A percentile compares a stretch with the other conserved stretches of the same genome.
Conservation (phyloP, 1,140 invertebrate species). For the Drosophila mayri region DNA sequence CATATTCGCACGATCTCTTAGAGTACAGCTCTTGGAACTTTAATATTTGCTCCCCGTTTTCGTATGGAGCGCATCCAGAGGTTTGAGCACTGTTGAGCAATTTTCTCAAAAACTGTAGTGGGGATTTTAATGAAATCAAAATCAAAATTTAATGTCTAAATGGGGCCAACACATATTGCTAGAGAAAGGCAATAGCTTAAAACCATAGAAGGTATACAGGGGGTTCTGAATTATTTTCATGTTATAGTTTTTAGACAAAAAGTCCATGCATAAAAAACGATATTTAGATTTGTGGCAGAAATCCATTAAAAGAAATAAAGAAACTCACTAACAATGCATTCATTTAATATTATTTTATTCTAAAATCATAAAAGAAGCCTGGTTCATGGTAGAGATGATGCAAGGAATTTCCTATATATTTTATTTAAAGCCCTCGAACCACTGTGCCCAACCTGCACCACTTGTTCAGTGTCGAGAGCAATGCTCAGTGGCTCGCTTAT, state of each 20-base stretch:
- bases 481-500: constrained; percentile 75
- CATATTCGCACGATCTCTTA: too few species aligned
- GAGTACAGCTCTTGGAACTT: too few species aligned
- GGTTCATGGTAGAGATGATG: rapidly evolving
- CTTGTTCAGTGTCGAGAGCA: constrained; percentile 11
- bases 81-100: too few species aligned
- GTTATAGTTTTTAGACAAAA: neutral
- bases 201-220: neutral
- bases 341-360: neutral
- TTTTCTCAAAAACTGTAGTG: too few species aligned
- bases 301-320: neutral
- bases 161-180: neutral
- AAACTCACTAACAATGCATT: neutral
- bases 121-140: too few species aligned
- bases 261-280: neutral
- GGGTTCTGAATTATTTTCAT: neutral
- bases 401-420: neutral
- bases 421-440: neutral
- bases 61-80: too few species aligned
- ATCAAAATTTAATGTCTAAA: constrained; percentile 6
- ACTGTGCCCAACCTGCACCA: constrained; percentile 1
- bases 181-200: neutral
- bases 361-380: neutral
- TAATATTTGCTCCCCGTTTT: too few species aligned
- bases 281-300: neutral